These are phyloP conservation scores for Phymastichus coffea DNA, from an alignment of 1,140 invertebrate genomes.

Conservation along the genomic window DNA sequence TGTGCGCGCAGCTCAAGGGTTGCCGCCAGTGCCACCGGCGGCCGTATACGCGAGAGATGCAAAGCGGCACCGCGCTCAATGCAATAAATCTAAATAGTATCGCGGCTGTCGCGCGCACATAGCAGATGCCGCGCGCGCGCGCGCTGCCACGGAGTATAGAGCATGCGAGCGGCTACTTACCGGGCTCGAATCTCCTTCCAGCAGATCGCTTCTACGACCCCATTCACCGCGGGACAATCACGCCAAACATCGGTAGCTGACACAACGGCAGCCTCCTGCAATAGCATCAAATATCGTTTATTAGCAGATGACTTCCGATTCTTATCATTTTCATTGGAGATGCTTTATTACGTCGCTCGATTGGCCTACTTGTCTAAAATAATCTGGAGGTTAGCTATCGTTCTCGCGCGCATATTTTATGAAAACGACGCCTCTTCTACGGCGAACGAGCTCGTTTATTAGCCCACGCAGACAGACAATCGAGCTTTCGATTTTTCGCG, in stretches of 20 bases:
- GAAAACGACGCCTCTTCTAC: neutral
- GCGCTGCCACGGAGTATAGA: too few relatives aligned
- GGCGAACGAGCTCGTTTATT: constrained; percentile 8
- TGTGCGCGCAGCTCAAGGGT: too few relatives aligned
- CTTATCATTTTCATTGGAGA: neutral
- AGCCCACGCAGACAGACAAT: too few relatives aligned
- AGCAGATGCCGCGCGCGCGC: neutral
- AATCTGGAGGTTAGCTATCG: too few relatives aligned
- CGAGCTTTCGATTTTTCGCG: neutral
- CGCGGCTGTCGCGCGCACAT: constrained; percentile 7
- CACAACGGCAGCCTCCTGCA: constrained; percentile 16
- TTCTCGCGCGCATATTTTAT: too few relatives aligned
- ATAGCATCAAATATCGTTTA: neutral
- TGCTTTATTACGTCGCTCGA: too few relatives aligned
- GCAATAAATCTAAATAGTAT: constrained; percentile 26
- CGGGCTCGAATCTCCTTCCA: constrained; percentile 51
- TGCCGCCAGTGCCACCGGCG: too few relatives aligned
- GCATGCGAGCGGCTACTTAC: too few relatives aligned
- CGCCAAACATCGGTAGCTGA: constrained; percentile 15
- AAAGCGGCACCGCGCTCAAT: neutral
- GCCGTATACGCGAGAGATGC: neutral
- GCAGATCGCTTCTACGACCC: constrained; percentile 48
- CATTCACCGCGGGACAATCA: constrained; percentile 43
- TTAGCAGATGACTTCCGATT: neutral
- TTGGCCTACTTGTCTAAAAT: too few relatives aligned